Base-by-base conservation (phyloP, 2,888 invertebrate genomes). In the Ectemnius continuus region DNA sequence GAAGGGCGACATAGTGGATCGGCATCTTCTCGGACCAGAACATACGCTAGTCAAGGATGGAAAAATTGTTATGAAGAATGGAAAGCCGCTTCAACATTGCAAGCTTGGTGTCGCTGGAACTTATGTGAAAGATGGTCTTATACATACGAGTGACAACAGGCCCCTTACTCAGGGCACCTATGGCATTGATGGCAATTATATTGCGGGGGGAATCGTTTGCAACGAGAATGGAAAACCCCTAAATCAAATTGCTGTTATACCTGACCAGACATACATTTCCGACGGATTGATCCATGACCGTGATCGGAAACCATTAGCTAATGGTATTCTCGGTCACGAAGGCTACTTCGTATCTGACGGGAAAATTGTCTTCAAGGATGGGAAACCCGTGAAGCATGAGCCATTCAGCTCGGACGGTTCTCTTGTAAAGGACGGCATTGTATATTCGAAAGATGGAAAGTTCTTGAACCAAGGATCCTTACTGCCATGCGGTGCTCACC, bases 391-490 rank as follows among this genome's bases (percentile, higher is more conserved):
- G 4, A 90, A 89, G 68, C 87, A 86, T 45, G 90, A 90, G 23
- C 82, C 85, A 0, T 91, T 91, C 71, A 86, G 84, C 73, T 90
- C 90, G 0, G 90, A 91, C 59, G 89, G 90, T 1, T 86, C 88
- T 2, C 69, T 77, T 0, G 84, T 90, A 26, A 91, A 90, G 63
- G 90, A 91, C 14, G 89, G 90, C 3, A 45, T 89, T 4, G 67
- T 90, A 16, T 87, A 85, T 23, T 84, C 86, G 20, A 90, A 89
- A 58, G 90, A 91, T 61, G 88, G 88, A 2, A 90, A 87, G 67
- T 77, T 83, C 20, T 77, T 90, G 47, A 89, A 84, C 65, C 90
- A 90, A 76, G 90, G 89, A n/a, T 90, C 89, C 0, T 67, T 90
- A 8, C 68, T 90, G 8, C 90, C 90, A 1, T 80, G 74, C 20